Percentiles rank a stretch among this genome's conserved stretches.
phyloP scores from a whole-genome alignment of 2,113 vertebrate genomes.

The Platycercus adscitus region DNA sequence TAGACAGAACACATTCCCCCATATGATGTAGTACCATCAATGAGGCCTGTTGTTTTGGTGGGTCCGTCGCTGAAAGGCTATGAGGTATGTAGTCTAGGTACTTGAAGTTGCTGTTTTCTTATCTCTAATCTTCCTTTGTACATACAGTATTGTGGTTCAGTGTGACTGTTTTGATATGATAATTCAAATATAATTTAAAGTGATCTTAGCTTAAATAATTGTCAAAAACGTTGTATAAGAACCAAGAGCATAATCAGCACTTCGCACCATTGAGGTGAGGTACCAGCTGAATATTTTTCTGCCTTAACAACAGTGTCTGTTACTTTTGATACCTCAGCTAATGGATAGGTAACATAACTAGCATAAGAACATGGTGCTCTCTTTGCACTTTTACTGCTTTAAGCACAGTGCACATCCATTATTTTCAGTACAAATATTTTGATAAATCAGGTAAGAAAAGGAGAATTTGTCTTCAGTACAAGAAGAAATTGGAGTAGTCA shows the following conservation, averaged over 20 bases:
- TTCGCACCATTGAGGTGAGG: background rate
- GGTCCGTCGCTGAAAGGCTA: slow-evolving; percentile 98
- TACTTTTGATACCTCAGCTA: background rate
- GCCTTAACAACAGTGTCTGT: background rate
- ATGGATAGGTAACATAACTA: background rate
- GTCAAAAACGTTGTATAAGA: background rate
- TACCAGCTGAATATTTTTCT: background rate
- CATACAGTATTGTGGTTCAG: background rate
- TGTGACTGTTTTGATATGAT: background rate
- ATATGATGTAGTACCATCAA: slow-evolving; percentile 97
- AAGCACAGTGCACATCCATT: background rate
- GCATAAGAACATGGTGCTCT: background rate
- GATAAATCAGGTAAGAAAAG: background rate
- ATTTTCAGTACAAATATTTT: background rate
- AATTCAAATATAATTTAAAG: background rate
- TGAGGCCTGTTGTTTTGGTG: slow-evolving; percentile 96
- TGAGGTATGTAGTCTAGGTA: slow-evolving; percentile 81
- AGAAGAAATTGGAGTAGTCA: background rate
- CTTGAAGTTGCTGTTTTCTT: background rate
- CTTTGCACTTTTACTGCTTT: background rate
- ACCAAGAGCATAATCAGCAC: background rate
- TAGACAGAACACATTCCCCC: slow-evolving; percentile 96
- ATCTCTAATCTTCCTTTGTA: background rate
- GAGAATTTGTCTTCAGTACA: background rate
- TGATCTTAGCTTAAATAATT: background rate